Evolutionary conservation across 2,113 vertebrate species (phyloP).

Genomic region (Raja brachyura): DNA sequence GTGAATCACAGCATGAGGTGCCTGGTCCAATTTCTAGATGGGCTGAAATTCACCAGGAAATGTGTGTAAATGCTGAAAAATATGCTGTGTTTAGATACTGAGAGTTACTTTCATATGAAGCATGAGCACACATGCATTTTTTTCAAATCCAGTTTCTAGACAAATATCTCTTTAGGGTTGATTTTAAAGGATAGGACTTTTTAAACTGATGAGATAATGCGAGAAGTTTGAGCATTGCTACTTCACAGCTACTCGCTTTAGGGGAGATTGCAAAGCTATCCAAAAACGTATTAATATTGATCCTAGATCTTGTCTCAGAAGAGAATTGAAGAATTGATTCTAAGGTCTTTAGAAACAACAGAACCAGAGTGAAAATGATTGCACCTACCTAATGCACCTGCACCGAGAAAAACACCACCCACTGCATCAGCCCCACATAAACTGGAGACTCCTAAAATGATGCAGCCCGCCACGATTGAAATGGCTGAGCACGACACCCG

Average conservation of each 20-base stretch:
- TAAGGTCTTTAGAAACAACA: neutral
- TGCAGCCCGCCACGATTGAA: conserved; percentile 71
- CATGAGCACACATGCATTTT: no score
- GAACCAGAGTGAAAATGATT: neutral
- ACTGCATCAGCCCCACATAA: conserved; percentile 72
- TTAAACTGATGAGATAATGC: neutral
- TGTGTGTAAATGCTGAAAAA: no score
- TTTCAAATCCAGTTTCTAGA: no score
- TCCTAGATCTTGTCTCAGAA: neutral
- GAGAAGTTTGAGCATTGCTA: neutral
- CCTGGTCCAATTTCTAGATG: no score
- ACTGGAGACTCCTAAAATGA: conserved; percentile 71
- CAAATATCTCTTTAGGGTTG: neutral
- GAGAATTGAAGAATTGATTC: neutral
- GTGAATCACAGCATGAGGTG: no score
- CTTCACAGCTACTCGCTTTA: neutral
- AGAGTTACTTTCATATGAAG: no score
- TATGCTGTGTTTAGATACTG: no score
- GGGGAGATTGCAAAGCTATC: neutral
- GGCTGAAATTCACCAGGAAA: no score
- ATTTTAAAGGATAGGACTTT: neutral
- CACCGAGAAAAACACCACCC: conserved; percentile 73
- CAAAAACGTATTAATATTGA: no score
- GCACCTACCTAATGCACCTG: conserved; percentile 70
- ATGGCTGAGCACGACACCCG: conserved; percentile 69